These are phyloP conservation scores for Morinoia aosen DNA, from an alignment of 2,888 invertebrate species.

Conservation along the genomic window DNA sequence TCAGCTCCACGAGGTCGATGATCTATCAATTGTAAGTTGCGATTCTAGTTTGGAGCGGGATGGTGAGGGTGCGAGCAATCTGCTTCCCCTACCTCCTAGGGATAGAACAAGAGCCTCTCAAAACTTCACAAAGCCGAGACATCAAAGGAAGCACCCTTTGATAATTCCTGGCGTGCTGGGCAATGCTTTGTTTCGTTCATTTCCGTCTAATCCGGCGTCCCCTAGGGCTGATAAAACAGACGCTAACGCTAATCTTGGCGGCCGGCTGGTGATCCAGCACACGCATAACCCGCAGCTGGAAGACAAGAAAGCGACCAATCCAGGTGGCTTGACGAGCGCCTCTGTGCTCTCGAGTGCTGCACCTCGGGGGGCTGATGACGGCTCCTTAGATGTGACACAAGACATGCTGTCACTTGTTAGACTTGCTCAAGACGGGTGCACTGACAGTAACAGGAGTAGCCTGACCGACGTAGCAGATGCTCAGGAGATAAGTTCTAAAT, in stretches of 20 bases:
- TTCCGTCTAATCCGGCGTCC: not conserved
- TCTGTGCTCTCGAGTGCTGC: not conserved
- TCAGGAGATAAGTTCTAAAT: slow-evolving; percentile 29
- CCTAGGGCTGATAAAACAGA: slow-evolving; percentile 60
- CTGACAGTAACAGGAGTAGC: slow-evolving; percentile 47
- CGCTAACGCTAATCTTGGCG: slow-evolving; percentile 26
- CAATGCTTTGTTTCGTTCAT: slow-evolving; percentile 61
- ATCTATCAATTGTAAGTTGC: slow-evolving; percentile 39
- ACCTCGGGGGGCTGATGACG: slow-evolving; percentile 31
- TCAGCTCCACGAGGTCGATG: slow-evolving; percentile 46
- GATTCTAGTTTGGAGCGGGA: slow-evolving; percentile 56
- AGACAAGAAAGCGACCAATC: slow-evolving; percentile 53
- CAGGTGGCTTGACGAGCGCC: slow-evolving; percentile 28
- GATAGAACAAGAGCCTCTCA: slow-evolving; percentile 77
- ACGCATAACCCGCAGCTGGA: slow-evolving; percentile 65
- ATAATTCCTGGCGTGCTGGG: slow-evolving; percentile 78
- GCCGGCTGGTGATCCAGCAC: slow-evolving; percentile 65
- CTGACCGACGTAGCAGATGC: slow-evolving; percentile 24
- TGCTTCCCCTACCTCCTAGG: slow-evolving; percentile 84
- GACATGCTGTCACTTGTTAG: not conserved
- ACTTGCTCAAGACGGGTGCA: slow-evolving; percentile 6
- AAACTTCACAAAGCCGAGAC: slow-evolving; percentile 79
- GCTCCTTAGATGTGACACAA: slow-evolving; percentile 46
- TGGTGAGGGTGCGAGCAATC: slow-evolving; percentile 74
- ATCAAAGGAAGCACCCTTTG: slow-evolving; percentile 85